phyloP scores from a whole-genome alignment of 2,797 vertebrate species.

The Chelon auratus region DNA sequence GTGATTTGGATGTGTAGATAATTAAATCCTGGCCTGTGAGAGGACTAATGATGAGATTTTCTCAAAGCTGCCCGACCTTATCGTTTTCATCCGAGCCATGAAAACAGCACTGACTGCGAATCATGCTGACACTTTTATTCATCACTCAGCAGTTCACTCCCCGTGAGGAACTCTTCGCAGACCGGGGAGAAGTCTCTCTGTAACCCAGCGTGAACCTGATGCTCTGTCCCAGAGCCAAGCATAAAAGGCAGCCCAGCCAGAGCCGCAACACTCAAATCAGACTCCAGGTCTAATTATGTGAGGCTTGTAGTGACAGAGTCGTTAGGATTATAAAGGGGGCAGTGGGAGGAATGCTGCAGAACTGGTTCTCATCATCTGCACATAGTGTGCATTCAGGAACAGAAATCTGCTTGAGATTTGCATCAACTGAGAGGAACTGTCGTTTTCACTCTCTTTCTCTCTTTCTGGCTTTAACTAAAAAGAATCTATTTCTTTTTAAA shows the following conservation, averaged over 20 bases:
- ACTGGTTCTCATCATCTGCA: slow-evolving; percentile 25
- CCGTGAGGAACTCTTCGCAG: slow-evolving; percentile 59
- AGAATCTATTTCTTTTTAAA: slow-evolving; percentile 10
- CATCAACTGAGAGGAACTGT: slow-evolving; percentile 9
- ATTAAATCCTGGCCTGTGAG: slow-evolving; percentile 82
- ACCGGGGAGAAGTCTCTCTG: slow-evolving; percentile 33
- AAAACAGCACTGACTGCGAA: slow-evolving; percentile 72
- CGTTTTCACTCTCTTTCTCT: neutral
- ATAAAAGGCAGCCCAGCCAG: slow-evolving; percentile 30
- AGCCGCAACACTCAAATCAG: slow-evolving; percentile 18
- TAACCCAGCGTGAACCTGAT: slow-evolving; percentile 63
- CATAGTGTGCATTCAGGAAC: neutral
- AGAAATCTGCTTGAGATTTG: neutral
- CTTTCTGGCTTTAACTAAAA: neutral
- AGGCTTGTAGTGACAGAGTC: slow-evolving; percentile 28
- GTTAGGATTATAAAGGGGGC: slow-evolving; percentile 5
- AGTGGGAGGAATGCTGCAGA: slow-evolving; percentile 14
- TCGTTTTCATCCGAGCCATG: slow-evolving; percentile 72
- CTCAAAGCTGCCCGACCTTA: slow-evolving; percentile 75
- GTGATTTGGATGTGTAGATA: slow-evolving; percentile 75
- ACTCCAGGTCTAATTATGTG: slow-evolving; percentile 37
- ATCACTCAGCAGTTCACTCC: slow-evolving; percentile 74
- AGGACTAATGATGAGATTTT: slow-evolving; percentile 83
- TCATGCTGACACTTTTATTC: slow-evolving; percentile 65
- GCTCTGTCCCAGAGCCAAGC: slow-evolving; percentile 34